Evolutionary conservation across 92 coral and sea anemone genomes (phyloP), one percentile per base, ranked within the genome.

Genomic region (Plumapathes pennacea): DNA sequence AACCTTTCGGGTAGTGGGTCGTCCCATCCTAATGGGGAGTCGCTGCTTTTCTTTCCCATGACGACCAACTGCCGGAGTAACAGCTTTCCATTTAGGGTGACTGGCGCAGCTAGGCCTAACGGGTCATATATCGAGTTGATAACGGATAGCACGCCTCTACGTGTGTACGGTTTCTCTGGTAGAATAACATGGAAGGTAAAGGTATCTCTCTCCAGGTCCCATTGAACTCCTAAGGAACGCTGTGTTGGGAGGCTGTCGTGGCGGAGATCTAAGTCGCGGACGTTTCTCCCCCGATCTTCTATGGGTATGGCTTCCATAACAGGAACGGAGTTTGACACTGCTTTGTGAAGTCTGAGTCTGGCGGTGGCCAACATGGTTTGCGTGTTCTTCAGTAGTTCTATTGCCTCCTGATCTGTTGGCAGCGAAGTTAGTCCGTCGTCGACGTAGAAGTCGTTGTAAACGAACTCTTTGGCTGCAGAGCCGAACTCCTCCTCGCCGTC

Each of bases 271-370:
- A 57, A 21, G 33, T 57, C 30, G 27, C 77, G 67, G 10, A 69
- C 19, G 20, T 56, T 36, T 7, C 57, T 51, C 4, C 32, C 50
- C 19, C 57, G 12, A 15, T 60, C 51, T 20, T 62, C 54, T 2
- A 22, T 22, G 1, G 80, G 79, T 8, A 79, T 32, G 4, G 79
- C 80, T 57, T 79, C 54, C 72, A 77, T 61, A 5, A 68, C 71
- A 1, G 58, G 25, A 10, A 60, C 37, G 0, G 67, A 68, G 33
- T 77, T 77, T 17, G 74, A 79, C 7, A 57, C 74, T 1, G 60
- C 57, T 26, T 77, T 69, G 50, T 75, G 76, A 3, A 71, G 62
- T 26, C 56, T 43, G 20, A 71, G 58, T n/a, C 56, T 57, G 17
- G 71, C 67, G 2, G 63, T 52, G 13, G 67, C 67, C 13, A 67